phyloP scores from a whole-genome alignment of 1,140 invertebrate species.

The Achatina immaculata region DNA sequence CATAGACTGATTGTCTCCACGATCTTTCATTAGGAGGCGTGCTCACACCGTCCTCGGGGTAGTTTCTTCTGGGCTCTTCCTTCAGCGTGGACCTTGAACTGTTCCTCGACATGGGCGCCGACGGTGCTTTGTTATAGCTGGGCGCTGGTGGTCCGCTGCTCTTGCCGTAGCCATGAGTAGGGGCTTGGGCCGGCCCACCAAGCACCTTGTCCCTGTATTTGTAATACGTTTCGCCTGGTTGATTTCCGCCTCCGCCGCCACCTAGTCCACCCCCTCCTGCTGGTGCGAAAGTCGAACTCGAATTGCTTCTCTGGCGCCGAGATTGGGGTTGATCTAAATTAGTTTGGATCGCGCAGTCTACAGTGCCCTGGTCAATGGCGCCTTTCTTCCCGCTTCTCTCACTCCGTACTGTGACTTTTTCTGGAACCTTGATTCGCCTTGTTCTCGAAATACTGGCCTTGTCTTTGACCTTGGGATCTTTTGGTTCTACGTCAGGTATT shows the following conservation, averaged over 20 bases:
- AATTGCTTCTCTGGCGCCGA: slow-evolving; percentile 34
- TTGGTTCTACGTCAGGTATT: slow-evolving; percentile 53
- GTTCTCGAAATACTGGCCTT: slow-evolving; percentile 55
- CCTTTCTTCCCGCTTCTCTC: slow-evolving; percentile 41
- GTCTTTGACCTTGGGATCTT: slow-evolving; percentile 48
- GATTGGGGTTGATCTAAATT: slow-evolving; percentile 53
- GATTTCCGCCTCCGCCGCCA: slow-evolving; percentile 35
- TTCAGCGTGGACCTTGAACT: slow-evolving; percentile 38
- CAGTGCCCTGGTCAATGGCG: slow-evolving; percentile 36
- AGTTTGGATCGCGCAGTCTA: slow-evolving; percentile 61
- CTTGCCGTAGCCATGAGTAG: slow-evolving; percentile 32
- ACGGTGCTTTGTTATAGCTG: not conserved
- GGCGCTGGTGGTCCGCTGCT: slow-evolving; percentile 33
- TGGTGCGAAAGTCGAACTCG: slow-evolving; percentile 33
- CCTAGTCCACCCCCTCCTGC: slow-evolving; percentile 33
- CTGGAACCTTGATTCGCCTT: slow-evolving; percentile 53
- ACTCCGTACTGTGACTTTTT: slow-evolving; percentile 45
- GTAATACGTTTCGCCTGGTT: slow-evolving; percentile 56
- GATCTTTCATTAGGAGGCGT: slow-evolving; percentile 58
- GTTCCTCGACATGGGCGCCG: slow-evolving; percentile 33
- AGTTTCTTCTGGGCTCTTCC: slow-evolving; percentile 42
- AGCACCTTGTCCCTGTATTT: slow-evolving; percentile 61
- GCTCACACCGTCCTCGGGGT: slow-evolving; percentile 44
- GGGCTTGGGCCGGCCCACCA: slow-evolving; percentile 38
- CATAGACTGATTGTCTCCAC: slow-evolving; percentile 66